Base-by-base conservation (phyloP, 2,797 vertebrate genomes). In the Coendou prehensilis region DNA sequence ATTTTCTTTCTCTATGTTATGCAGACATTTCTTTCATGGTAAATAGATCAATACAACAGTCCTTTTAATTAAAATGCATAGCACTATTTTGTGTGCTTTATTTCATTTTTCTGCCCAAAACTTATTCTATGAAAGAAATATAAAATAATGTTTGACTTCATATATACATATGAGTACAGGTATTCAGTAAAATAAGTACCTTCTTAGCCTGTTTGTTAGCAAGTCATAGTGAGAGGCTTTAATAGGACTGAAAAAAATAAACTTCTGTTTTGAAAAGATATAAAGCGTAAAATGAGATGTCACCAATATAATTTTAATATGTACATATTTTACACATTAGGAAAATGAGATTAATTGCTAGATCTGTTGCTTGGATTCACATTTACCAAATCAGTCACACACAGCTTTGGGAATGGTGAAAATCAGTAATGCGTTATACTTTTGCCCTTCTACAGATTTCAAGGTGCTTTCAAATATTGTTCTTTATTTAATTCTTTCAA, bases 11-110 rank as follows among this genome's bases (percentile, higher is more conserved):
- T 30, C 41, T 91, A 78, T 88, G 37, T 64, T 83, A 82, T 52
- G 28, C 11, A 71, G 26, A n/a, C 6, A 22, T 26, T 87, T 89
- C 47, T 94, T 95, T 81, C 23, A 50, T 69, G 15, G 47, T 89
- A 76, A 0, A 63, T 22, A 86, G 14, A 89, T 86, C 63, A 73
- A 23, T 37, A 17, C 5, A 91, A 56, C 6, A n/a, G 8, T 37
- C 67, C 26, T 82, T 96, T 73, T 23, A 37, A 73, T 82, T 96
- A 64, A 82, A 91, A 71, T 41, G 28, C 47, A 22, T 28, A 52
- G 15, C 80, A 28, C 9, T 75, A 52, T 91, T 50, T 69, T n/a
- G 9, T 80, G 30, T n/a, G 14, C 4, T 52, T 50, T 23, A 23
- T 15, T 18, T 41, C 37, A 18, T 41, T 26, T 69, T 37, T 56